Percentiles rank a stretch among this genome's conserved stretches.
Conservation (phyloP, 2,113 vertebrate genomes). For the Archocentrus centrarchus region DNA sequence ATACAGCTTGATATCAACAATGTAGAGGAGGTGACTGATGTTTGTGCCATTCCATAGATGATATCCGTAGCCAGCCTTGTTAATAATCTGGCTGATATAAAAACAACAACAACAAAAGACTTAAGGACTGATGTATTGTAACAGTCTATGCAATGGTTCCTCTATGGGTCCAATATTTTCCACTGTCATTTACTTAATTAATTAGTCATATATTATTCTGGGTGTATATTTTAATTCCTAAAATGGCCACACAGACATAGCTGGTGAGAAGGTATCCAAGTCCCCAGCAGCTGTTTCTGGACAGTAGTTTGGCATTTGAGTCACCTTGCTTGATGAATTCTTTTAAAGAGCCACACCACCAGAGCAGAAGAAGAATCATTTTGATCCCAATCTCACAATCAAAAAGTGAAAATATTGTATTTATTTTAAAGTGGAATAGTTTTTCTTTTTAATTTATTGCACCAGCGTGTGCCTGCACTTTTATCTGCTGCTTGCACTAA, state of each 20-base stretch:
- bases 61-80: too few species aligned
- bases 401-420: not conserved
- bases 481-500: not conserved
- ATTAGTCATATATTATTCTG: constrained; percentile 32
- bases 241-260: constrained; percentile 16
- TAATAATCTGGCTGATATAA: too few species aligned
- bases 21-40: too few species aligned
- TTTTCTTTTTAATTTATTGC: not conserved
- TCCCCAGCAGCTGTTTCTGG: constrained; percentile 2
- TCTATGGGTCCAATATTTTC: not conserved
- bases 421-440: not conserved
- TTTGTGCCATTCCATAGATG: too few species aligned
- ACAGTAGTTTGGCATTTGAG: not conserved
- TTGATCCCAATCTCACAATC: not conserved
- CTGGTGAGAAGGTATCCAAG: not conserved
- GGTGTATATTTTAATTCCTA: constrained; percentile 13
- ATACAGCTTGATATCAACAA: too few species aligned
- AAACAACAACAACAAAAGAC: too few species aligned
- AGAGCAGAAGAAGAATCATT: not conserved
- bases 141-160: not conserved
- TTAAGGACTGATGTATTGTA: not conserved
- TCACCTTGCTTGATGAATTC: not conserved
- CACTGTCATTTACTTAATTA: constrained; percentile 14
- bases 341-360: not conserved
- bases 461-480: not conserved